Base-by-base conservation (phyloP, 1,140 invertebrate genomes). In the Cydia amplana region DNA sequence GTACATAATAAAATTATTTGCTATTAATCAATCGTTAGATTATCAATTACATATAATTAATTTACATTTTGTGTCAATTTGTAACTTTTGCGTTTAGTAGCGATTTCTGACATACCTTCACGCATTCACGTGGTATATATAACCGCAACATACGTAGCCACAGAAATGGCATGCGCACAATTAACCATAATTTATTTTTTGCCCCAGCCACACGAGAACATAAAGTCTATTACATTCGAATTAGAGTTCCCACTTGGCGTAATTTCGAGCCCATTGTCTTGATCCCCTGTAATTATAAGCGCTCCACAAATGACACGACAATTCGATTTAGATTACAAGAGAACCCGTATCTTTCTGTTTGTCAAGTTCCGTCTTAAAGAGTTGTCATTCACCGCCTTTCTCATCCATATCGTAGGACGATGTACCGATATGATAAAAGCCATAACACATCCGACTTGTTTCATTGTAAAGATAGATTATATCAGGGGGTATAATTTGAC, bases 131-230 rank as follows among this genome's bases (percentile, higher is more conserved):
- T 1, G 28, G 16, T 20, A 60, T 23, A 60, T 18, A 60, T 23
- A 60, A 60, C 55, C 20, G 20, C 55, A 23, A 60, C 55, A 60
- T 18, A 18, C n/a, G 20, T 49, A 49, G 16, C 14, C 49, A 18
- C 49, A 51, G 49, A 51, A 70, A 70, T 70, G n/a, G 18, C 36
- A 70, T 70, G 28, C 32, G n/a, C 18, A 20, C 64, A 67, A 67
- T 70, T 70, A 70, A n/a, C 28, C 65, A 70, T 43, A 43, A 70
- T 70, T 70, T 40, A 9, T 70, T 70, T 70, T 70, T 70, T 70
- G n/a, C 36, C 7, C 28, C 25, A n/a, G 14, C 63, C 12, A 7
- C 25, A n/a, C 6, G 51, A 16, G n/a, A 55, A 64, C 28, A 40
- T 36, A 70, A 36, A 70, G 65, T 70, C 65, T 70, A 36, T 36